Base-by-base conservation (phyloP, 2,888 invertebrate genomes). In the Lymantria monacha region DNA sequence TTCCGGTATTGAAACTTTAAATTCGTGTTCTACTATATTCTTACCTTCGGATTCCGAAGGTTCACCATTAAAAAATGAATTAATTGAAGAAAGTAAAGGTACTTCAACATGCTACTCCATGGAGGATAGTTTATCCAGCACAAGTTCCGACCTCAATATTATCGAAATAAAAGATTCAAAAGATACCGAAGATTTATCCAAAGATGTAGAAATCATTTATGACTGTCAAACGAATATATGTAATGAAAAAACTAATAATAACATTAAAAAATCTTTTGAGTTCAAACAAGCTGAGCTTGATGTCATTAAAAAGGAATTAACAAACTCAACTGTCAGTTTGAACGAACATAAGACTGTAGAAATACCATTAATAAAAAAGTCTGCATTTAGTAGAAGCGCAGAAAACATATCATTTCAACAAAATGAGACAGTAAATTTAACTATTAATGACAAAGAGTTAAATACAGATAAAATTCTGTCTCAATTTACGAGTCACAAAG, bases 301-400 rank as follows among this genome's bases (percentile, higher is more conserved):
- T 31, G 61, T 53, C 46, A 63, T 68, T 0, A 62, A 48, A 48
- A 79, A 59, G 50, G 63, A 51, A 11, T 61, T 86, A 3, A 72
- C 82, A n/a, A 70, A 72, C 9, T 89, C 90, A 1, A 81, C 83
- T 0, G 59, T 75, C 11, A 89, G 88, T 55, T 70, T 91, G 49
- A 69, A 85, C 53, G 85, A 85, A 13, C 62, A 69, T 14, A 69
- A 58, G 12, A 46, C 61, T 36, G 55, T 57, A 30, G 65, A 70
- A 11, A 75, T 61, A 48, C 56, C 52, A 22, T 3, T 64, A 1
- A 63, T 76, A 10, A 64, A 66, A 44, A 79, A 81, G 52, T 74
- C 78, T 0, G 59, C 72, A 0, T 74, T 76, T 41, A 90, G 89
- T 46, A 76, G 69, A 41, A 90, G 89, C 52, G 87, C 81, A 45